These are phyloP conservation scores for Crossoptilon crossoptilon DNA, from an alignment of 2,797 vertebrate species.

Conservation along the genomic window DNA sequence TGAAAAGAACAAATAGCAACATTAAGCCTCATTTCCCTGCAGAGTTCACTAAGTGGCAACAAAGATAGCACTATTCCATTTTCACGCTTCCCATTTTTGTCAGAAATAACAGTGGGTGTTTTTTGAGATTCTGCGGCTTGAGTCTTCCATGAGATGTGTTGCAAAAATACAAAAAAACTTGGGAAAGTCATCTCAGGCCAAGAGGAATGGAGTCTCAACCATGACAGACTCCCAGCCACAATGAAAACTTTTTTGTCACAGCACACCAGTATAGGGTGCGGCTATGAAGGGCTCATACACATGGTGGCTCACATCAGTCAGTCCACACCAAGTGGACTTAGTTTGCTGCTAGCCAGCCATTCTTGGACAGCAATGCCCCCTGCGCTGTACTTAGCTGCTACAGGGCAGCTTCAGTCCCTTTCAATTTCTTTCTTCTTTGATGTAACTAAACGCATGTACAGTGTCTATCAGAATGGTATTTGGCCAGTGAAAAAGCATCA, in stretches of 20 bases:
- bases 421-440: neutral
- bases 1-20: neutral
- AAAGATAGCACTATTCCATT: neutral
- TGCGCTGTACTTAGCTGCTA: rapidly evolving
- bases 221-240: rapidly evolving
- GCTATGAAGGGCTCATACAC: neutral
- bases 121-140: neutral
- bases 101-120: neutral
- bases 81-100: neutral
- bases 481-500: neutral
- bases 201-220: neutral
- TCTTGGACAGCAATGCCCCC: neutral
- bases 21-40: neutral
- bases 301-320: neutral
- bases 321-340: rapidly evolving
- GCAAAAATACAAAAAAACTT: neutral
- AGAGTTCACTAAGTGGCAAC: neutral
- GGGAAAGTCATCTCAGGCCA: neutral
- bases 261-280: neutral
- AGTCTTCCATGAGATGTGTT: rapidly evolving
- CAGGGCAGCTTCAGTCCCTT: neutral
- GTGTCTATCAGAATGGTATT: neutral
- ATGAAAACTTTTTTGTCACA: neutral
- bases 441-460: neutral
- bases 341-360: rapidly evolving